Percentiles rank a stretch among this genome's conserved stretches.
Conservation (phyloP, 2,888 invertebrate species). For the Apocheima hispidaria region DNA sequence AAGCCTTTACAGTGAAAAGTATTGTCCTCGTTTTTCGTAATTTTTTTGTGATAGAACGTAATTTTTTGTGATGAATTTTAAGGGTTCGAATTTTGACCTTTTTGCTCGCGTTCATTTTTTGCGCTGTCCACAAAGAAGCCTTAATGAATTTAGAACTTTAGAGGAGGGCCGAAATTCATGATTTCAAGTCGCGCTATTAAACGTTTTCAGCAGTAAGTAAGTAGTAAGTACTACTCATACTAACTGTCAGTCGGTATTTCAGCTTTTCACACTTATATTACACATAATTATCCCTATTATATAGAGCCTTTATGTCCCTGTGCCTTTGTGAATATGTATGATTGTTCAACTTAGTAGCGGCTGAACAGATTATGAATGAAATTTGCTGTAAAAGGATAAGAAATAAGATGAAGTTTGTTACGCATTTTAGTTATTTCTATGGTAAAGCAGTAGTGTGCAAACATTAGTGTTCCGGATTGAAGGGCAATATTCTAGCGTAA, state of each 20-base stretch:
- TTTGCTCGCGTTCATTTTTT: conserved; percentile 27
- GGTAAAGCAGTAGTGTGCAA: too few relatives aligned
- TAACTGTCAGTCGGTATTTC: not conserved
- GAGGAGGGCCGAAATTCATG: conserved; percentile 14
- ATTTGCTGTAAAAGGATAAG: too few relatives aligned
- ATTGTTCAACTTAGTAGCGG: too few relatives aligned
- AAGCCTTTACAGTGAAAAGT: conserved; percentile 34
- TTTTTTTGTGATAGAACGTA: conserved; percentile 26
- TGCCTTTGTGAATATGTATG: too few relatives aligned
- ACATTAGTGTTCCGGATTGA: too few relatives aligned
- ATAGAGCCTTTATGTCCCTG: too few relatives aligned
- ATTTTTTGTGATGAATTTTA: conserved; percentile 28
- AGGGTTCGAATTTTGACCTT: conserved; percentile 24
- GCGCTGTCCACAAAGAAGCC: conserved; percentile 9
- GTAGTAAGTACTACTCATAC: too few relatives aligned
- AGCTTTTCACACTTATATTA: too few relatives aligned
- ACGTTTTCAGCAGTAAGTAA: not conserved
- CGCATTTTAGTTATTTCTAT: too few relatives aligned
- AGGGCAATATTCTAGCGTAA: too few relatives aligned
- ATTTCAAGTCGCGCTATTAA: conserved; percentile 1
- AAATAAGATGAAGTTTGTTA: too few relatives aligned
- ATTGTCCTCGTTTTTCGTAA: conserved; percentile 33
- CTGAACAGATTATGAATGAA: too few relatives aligned
- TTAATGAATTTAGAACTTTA: conserved; percentile 25
- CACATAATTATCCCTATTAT: not conserved